phyloP scores from a whole-genome alignment of 2,888 invertebrate genomes.

The Aphidius colemani region DNA sequence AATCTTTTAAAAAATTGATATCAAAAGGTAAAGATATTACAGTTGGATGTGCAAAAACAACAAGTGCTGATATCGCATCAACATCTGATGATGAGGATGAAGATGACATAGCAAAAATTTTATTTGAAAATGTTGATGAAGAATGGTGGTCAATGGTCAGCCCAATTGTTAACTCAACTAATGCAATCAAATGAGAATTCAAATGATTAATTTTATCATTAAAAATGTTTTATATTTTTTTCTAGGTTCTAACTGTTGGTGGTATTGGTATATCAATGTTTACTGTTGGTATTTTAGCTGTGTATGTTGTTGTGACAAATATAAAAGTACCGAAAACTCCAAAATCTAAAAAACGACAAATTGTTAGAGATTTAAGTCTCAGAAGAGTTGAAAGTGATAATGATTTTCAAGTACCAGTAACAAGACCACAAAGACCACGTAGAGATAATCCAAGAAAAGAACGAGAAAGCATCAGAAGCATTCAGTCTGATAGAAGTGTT shows the following conservation, averaged over 20 bases:
- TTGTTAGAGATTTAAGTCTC: slow-evolving; percentile 47
- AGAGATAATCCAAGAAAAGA: slow-evolving; percentile 38
- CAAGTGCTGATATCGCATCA: slow-evolving; percentile 35
- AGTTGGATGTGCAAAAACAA: slow-evolving; percentile 44
- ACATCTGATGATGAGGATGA: slow-evolving; percentile 35
- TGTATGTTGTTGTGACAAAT: slow-evolving; percentile 52
- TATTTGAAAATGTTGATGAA: slow-evolving; percentile 48
- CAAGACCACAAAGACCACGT: slow-evolving; percentile 26
- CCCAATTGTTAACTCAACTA: too few relatives aligned
- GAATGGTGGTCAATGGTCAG: slow-evolving; percentile 56
- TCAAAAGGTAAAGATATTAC: slow-evolving; percentile 38
- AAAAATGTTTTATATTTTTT: not conserved
- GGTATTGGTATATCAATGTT: slow-evolving; percentile 56
- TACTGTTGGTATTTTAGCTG: slow-evolving; percentile 51
- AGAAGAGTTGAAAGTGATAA: slow-evolving; percentile 50
- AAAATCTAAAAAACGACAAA: slow-evolving; percentile 39
- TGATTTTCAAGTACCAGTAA: slow-evolving; percentile 36
- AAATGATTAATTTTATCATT: not conserved
- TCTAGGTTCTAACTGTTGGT: slow-evolving; percentile 51
- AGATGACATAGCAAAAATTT: slow-evolving; percentile 39
- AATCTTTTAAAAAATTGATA: slow-evolving; percentile 10
- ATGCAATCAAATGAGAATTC: too few relatives aligned
- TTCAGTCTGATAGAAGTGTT: slow-evolving; percentile 54
- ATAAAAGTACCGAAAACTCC: slow-evolving; percentile 47
- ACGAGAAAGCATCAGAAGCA: slow-evolving; percentile 49